Conservation (phyloP, 2,888 invertebrate genomes). For the Dysmachus trigonus region DNA sequence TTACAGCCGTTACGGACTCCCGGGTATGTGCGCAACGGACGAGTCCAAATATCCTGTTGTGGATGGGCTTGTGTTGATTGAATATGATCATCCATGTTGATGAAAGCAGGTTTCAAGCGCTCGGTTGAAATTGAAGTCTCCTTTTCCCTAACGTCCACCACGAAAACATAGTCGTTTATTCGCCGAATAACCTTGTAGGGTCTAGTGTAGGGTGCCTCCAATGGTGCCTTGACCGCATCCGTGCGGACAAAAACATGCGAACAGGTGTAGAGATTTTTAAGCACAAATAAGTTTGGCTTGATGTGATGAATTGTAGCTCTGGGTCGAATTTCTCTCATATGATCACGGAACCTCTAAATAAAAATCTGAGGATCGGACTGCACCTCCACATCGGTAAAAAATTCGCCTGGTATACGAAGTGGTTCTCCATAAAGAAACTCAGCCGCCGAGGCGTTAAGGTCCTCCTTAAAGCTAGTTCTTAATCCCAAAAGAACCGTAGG, state of each 20-base stretch:
- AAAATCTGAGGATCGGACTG: conserved; percentile 31
- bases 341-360: conserved; percentile 32
- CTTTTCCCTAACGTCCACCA: background rate
- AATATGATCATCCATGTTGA: background rate
- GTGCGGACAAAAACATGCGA: conserved; percentile 46
- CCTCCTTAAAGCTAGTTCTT: conserved; percentile 55
- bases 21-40: background rate
- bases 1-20: background rate
- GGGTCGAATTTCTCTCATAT: conserved; percentile 46
- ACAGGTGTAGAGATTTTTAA: conserved; percentile 45
- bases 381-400: conserved; percentile 49
- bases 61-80: background rate
- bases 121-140: conserved; percentile 21
- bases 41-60: background rate
- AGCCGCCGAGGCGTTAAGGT: conserved; percentile 54
- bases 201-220: conserved; percentile 53
- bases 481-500: conserved; percentile 58
- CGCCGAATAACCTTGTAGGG: conserved; percentile 50
- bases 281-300: conserved; percentile 29
- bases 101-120: conserved; percentile 34
- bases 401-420: conserved; percentile 53
- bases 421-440: conserved; percentile 56
- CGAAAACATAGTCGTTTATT: background rate
- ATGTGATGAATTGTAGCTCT: conserved; percentile 45
- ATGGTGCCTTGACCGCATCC: conserved; percentile 31